phyloP scores from a whole-genome alignment of 2,113 vertebrate genomes.

The Cyanoramphus novaezelandiae region DNA sequence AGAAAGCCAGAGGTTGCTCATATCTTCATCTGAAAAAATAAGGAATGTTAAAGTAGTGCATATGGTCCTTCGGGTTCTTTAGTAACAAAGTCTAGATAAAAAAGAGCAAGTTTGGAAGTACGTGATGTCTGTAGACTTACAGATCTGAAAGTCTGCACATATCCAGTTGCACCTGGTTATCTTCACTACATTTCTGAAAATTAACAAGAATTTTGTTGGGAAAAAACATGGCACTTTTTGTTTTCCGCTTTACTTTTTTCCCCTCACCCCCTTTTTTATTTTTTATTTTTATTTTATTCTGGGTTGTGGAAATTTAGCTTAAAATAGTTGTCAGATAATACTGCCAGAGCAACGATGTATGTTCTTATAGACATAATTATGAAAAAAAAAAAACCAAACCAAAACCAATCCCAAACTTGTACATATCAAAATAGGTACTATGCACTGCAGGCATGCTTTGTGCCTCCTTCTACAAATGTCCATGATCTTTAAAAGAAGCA shows the following conservation, averaged over 20 bases:
- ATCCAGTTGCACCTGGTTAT: neutral
- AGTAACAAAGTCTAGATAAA: neutral
- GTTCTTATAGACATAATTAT: neutral
- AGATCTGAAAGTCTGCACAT: neutral
- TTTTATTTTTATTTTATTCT: neutral
- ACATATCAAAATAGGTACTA: neutral
- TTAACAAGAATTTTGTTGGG: neutral
- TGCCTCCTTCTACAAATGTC: neutral
- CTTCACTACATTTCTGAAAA: neutral
- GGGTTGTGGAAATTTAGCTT: neutral
- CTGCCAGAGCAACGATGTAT: neutral
- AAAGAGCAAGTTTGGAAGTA: neutral
- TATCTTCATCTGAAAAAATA: neutral
- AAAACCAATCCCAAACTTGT: neutral
- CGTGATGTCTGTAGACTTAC: neutral
- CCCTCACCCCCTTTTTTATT: rapidly evolving
- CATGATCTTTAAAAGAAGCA: constrained; percentile 28
- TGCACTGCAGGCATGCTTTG: neutral
- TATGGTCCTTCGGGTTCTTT: neutral
- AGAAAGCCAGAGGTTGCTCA: neutral
- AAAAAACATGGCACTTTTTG: neutral
- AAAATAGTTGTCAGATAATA: neutral
- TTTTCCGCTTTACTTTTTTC: rapidly evolving
- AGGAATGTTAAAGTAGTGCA: neutral
- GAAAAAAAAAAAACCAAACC: neutral